Base-by-base conservation (phyloP, 2,797 vertebrate genomes). In the Todus mexicanus region DNA sequence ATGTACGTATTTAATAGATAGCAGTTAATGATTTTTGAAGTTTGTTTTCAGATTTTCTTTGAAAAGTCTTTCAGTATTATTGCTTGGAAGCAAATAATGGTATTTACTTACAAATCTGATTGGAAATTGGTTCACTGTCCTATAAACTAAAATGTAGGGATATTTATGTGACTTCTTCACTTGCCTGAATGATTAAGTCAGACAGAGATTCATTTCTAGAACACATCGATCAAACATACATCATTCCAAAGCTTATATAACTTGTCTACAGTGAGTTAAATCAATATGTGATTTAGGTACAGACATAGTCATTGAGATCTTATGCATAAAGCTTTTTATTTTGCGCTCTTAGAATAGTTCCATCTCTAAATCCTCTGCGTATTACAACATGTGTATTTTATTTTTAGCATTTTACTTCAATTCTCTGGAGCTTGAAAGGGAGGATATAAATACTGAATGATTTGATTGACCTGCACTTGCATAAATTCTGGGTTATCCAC, bases 201-300 rank as follows among this genome's bases (percentile, higher is more conserved):
- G 77, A 35, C 66, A 91, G 71, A 82, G 47, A 87, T 92, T 94
- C 25, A 72, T 92, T 87, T 87, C 66, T 65, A 80, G 89, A 93
- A 57, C 60, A 72, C 81, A 89, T 90, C 83, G 86, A 92, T 93
- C 84, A 89, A 83, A 33, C 29, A 84, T 77, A 48, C 40, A 48
- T 92, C 57, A 75, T 84, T 90, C 59, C 64, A 83, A 66, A 77
- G 73, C 82, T 61, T 89, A 70, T 75, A 90, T 80, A 80, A 72
- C 54, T 65, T 78, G 82, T 72, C 79, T 81, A 48, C 75, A 72
- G 84, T 38, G 84, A 90, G n/a, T 61, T 93, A 90, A 91, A 94
- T 94, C 88, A 77, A 77, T 92, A 80, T 56, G 18, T 96, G 90
- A 94, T 96, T 95, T 94, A 92, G 40, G 51, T 66, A 27, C 63